phyloP scores from a whole-genome alignment of 2,797 vertebrate genomes.

The Leuciscus waleckii region DNA sequence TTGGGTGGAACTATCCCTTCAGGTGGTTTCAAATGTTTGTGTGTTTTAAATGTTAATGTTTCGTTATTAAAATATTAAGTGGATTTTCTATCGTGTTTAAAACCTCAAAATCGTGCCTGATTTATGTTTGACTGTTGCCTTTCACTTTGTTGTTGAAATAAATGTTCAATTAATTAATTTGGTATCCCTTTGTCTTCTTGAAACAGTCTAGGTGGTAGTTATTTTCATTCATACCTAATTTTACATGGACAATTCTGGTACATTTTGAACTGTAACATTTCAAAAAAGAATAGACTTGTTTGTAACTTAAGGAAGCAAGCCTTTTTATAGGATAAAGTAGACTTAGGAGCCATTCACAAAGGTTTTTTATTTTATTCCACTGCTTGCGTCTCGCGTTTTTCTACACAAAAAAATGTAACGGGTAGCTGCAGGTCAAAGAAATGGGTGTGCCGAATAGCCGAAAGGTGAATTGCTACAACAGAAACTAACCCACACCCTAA shows the following conservation, averaged over 20 bases:
- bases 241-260: not conserved
- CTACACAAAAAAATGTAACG: too few species aligned
- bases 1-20: not conserved
- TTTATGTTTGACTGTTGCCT: not conserved
- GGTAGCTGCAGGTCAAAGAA: too few species aligned
- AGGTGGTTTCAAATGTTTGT: constrained; percentile 12
- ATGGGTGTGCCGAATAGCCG: too few species aligned
- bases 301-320: too few species aligned
- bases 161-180: not conserved
- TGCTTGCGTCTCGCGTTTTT: too few species aligned
- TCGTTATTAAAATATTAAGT: not conserved
- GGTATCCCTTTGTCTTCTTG: not conserved
- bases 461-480: too few species aligned
- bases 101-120: not conserved
- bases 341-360: too few species aligned
- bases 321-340: too few species aligned
- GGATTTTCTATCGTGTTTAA: not conserved
- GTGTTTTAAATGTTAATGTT: not conserved
- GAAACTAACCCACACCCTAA: too few species aligned
- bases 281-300: too few species aligned
- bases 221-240: not conserved
- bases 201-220: not conserved
- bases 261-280: not conserved
- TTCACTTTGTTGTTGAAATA: constrained; percentile 26
- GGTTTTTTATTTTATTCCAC: too few species aligned